Base-by-base conservation (phyloP, 2,888 invertebrate genomes). In the Nasonia oneida region DNA sequence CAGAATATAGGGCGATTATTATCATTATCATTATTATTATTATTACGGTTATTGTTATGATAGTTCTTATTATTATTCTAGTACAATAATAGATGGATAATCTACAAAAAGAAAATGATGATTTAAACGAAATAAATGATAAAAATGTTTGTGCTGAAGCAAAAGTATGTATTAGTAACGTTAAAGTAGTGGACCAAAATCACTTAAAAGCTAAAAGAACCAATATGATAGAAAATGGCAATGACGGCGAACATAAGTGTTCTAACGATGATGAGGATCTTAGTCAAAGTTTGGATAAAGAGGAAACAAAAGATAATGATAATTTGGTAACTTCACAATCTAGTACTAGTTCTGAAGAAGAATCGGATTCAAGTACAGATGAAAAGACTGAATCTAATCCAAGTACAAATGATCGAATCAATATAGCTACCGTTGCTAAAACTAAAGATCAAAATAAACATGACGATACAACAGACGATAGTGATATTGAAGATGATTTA, bases 401-500 rank as follows among this genome's bases (percentile, higher is more conserved):
- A 23, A 89, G 90, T 39, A 29, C 50, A 12, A 75, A 23, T 33
- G 42, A 80, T 81, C 53, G 67, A 33, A 50, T 73, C 23, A 78
- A 71, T 10, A 81, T 78, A 42, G 73, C 73, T n/a, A 53, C 15
- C 10, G 12, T 18, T 12, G 33, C 53, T 70, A 79, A 74, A 76
- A 81, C 37, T 57, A 14, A 18, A 33, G 73, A 83, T 57, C 75
- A 80, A 53, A 74, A 61, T 23, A 80, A 84, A 75, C 90, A 89
- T 73, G 93, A 93, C 47, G 93, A 92, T 74, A 91, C 91, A n/a
- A 92, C 94, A 4, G 94, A 94, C 87, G 94, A 94, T 90, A 95
- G 95, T 89, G 96, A 96, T 88, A 95, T 95, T 89, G 96, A 95
- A 91, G 95, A 95, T 88, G 96, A 96, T 89, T 93, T 96, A 88